Base-by-base conservation (phyloP, 1,140 invertebrate genomes). In the Calliphora vicina region DNA sequence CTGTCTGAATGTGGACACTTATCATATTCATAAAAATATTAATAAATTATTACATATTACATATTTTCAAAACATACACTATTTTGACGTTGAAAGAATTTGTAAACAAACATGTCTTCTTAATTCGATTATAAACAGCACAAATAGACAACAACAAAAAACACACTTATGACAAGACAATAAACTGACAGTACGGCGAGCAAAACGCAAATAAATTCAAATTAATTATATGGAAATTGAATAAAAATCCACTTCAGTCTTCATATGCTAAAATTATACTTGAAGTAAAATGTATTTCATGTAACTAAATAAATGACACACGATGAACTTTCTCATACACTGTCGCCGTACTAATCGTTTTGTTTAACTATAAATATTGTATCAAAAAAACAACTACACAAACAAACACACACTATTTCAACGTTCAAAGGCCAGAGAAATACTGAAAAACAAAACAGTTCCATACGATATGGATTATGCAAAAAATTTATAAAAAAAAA, bases 51-150 rank as follows among this genome's bases (percentile, higher is more conserved):
- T 27, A 1, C 67, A 23, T 27, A 1, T 9, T 73, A 73, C 25
- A 27, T 27, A 73, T 73, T 27, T 74, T 5, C 6, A 35, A 35
- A 35, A 74, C 27, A 26, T 74, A 74, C 72, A 35, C 26, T 29
- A 35, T 35, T 35, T 27, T 29, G 72, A 27, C 72, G 72, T 74
- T n/a, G 27, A 74, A 74, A 35, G 27, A 74, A 74, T 15, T 74
- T 74, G 27, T 74, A 74, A 74, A 35, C 72, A 74, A 74, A 74
- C 72, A 74, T 74, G 15, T n/a, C 27, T 1, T 35, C 35, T 74
- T 27, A 50, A 12, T 50, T 12, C 17, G 1, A 4, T 50, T 15
- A 6, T 3, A 50, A 50, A 50, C 45, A 35, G 35, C 35, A n/a
- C n/a, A n/a, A n/a, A n/a, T n/a, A n/a, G n/a, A n/a, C n/a, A n/a